phyloP scores from a whole-genome alignment of 2,797 vertebrate genomes.

The Sardinella longiceps region DNA sequence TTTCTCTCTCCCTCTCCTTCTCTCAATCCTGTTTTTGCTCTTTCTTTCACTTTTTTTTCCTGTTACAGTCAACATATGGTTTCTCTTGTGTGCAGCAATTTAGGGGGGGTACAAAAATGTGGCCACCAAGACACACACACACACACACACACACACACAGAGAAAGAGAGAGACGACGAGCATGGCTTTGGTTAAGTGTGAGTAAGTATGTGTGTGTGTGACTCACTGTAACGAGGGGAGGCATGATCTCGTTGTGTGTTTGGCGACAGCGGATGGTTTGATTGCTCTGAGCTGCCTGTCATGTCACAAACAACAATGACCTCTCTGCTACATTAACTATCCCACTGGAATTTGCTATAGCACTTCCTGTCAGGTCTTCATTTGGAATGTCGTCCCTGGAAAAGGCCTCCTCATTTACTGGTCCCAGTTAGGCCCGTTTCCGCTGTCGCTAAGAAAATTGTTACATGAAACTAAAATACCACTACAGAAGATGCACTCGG shows the following conservation, averaged over 20 bases:
- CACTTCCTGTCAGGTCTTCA: not conserved
- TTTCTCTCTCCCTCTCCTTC: not conserved
- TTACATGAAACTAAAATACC: not conserved
- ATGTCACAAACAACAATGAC: not conserved
- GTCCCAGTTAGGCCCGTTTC: not conserved
- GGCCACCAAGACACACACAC: conserved; percentile 57
- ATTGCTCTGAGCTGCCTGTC: conserved; percentile 2
- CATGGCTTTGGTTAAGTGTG: conserved; percentile 57
- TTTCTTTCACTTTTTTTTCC: conserved; percentile 34
- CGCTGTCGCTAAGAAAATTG: not conserved
- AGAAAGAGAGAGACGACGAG: conserved; percentile 43
- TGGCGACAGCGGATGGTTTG: not conserved
- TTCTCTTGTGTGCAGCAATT: conserved; percentile 61
- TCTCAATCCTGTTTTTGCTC: not conserved
- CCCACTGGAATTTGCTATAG: not conserved
- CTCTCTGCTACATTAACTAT: not conserved
- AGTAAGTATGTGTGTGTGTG: not conserved
- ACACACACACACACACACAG: conserved; percentile 50
- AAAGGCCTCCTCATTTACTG: not conserved
- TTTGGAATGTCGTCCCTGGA: not conserved
- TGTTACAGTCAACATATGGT: conserved; percentile 65
- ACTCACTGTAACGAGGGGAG: not conserved
- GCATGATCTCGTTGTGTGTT: not conserved
- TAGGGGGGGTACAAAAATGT: conserved; percentile 60
- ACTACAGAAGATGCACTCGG: not conserved